phyloP scores from a whole-genome alignment of 2,113 vertebrate species.

The Hydrochoerus hydrochaeris region DNA sequence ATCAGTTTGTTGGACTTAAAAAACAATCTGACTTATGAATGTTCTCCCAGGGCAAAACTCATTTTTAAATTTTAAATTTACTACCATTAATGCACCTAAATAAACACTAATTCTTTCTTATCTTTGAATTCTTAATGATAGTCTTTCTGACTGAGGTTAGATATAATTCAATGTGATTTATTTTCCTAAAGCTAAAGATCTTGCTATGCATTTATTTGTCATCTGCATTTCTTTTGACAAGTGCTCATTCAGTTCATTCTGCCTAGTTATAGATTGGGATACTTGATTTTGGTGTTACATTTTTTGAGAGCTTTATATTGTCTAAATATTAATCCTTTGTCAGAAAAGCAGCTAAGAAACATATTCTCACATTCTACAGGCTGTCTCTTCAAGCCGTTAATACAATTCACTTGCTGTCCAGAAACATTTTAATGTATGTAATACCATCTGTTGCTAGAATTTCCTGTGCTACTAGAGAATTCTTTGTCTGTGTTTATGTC shows the following conservation, averaged over 20 bases:
- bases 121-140: not conserved
- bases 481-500: not conserved
- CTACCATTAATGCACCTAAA: not conserved
- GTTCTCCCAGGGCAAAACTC: not conserved
- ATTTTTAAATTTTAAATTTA: not conserved
- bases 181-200: not conserved
- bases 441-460: not conserved
- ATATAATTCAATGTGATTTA: not conserved
- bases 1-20: not conserved
- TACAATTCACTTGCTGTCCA: not conserved
- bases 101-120: not conserved
- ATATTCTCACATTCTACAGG: not conserved
- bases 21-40: not conserved
- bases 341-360: not conserved
- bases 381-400: not conserved
- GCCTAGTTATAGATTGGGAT: not conserved
- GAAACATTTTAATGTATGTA: not conserved
- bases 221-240: not conserved
- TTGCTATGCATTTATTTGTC: not conserved
- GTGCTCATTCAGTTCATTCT: not conserved
- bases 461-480: not conserved
- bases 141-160: not conserved
- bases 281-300: not conserved
- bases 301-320: not conserved
- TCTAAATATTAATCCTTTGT: not conserved